Evolutionary conservation across 2,888 invertebrate genomes (phyloP).

Genomic region (Bugula neritina): DNA sequence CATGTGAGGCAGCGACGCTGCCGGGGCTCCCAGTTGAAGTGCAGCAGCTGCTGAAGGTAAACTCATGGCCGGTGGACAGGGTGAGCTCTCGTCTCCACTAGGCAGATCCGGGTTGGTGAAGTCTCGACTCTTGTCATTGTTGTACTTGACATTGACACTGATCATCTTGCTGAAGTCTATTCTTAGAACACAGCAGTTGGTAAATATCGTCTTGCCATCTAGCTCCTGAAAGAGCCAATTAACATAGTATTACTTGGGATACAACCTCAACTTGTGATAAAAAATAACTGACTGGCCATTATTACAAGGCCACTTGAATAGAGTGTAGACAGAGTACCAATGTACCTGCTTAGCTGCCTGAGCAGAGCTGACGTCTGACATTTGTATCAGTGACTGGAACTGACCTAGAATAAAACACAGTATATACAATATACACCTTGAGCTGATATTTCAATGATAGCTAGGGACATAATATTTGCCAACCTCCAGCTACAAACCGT

Average conservation of each 20-base stretch:
- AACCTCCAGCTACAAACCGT: too few relatives aligned
- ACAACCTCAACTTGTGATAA: too few relatives aligned
- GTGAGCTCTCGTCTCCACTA: slow-evolving; percentile 67
- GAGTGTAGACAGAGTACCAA: too few relatives aligned
- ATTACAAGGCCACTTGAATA: too few relatives aligned
- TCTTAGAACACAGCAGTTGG: slow-evolving; percentile 96
- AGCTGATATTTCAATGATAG: too few relatives aligned
- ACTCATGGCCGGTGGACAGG: not conserved
- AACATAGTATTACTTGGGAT: too few relatives aligned
- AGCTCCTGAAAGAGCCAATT: slow-evolving; percentile 66
- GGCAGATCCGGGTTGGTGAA: slow-evolving; percentile 98
- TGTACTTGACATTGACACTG: slow-evolving; percentile 96
- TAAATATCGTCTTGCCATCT: slow-evolving; percentile 98
- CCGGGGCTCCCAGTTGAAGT: not conserved
- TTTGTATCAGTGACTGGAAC: slow-evolving; percentile 98
- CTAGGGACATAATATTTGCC: too few relatives aligned
- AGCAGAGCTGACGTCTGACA: slow-evolving; percentile 91
- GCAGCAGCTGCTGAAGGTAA: not conserved
- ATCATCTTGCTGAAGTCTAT: slow-evolving; percentile 99
- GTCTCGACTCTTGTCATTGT: slow-evolving; percentile 98
- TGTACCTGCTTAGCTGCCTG: slow-evolving; percentile 89
- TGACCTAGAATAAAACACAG: slow-evolving; percentile 66
- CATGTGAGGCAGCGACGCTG: not conserved
- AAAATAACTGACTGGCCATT: too few relatives aligned
- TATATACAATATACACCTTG: too few relatives aligned